Percentiles rank a stretch among this genome's conserved stretches.
Evolutionary conservation across 2,113 vertebrate species (phyloP).

Genomic region (Thermophis baileyi): DNA sequence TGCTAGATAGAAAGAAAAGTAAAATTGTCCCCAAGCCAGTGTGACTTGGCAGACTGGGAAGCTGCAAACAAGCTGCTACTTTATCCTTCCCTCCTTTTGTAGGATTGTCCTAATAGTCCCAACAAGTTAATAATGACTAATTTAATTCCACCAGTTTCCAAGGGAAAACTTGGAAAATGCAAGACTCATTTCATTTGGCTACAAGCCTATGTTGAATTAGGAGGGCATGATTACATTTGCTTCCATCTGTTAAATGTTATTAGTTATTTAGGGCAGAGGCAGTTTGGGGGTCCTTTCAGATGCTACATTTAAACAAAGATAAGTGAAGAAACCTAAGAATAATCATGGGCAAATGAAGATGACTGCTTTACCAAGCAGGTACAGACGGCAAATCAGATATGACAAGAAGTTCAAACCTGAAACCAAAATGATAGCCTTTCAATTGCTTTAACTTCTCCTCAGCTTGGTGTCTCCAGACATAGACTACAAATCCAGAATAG

Average conservation of each 20-base stretch:
- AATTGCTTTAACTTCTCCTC: neutral
- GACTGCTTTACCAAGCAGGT: neutral
- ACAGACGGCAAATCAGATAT: neutral
- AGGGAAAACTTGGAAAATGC: neutral
- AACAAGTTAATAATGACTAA: neutral
- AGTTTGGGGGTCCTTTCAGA: neutral
- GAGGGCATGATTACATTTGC: neutral
- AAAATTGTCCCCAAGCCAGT: neutral
- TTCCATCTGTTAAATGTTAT: neutral
- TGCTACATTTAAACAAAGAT: neutral
- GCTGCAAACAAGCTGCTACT: neutral
- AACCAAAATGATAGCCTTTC: neutral
- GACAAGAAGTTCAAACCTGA: neutral
- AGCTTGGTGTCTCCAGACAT: neutral
- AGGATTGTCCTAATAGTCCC: neutral
- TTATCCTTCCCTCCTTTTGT: neutral
- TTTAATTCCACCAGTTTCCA: neutral
- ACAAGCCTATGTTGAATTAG: neutral
- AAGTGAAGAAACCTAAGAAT: neutral
- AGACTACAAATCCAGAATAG: neutral
- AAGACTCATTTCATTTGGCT: neutral
- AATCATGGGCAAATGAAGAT: neutral
- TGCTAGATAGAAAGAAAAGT: neutral
- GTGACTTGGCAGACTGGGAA: neutral
- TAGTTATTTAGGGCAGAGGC: neutral